Percentiles rank a stretch among this genome's conserved stretches.
Evolutionary conservation across 2,797 vertebrate species (phyloP).

Genomic region (Helicolenus hilgendorfi): DNA sequence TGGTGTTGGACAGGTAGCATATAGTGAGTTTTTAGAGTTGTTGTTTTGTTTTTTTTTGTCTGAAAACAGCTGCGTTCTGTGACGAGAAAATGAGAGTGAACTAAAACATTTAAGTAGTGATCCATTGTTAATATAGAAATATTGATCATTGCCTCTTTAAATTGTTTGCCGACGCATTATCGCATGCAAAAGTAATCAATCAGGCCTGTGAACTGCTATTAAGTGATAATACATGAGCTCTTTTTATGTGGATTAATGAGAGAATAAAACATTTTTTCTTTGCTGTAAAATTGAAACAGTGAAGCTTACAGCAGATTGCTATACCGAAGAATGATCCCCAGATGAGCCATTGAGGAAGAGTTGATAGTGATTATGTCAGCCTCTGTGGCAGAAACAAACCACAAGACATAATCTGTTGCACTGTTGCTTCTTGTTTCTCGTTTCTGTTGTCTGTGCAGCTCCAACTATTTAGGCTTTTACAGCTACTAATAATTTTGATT

Average conservation of each 20-base stretch:
- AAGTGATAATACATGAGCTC: slow-evolving; percentile 3
- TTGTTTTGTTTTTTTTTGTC: no score
- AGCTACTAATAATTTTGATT: neutral
- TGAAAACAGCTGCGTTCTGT: neutral
- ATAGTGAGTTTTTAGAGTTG: no score
- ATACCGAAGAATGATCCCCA: slow-evolving; percentile 10
- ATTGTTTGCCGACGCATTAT: neutral
- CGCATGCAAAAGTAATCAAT: neutral
- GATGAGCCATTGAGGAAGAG: slow-evolving; percentile 17
- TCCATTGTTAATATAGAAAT: neutral
- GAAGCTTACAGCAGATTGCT: slow-evolving; percentile 26
- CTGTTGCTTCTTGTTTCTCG: neutral
- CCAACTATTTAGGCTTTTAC: neutral
- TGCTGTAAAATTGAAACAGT: slow-evolving; percentile 23
- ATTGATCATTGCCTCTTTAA: slow-evolving; percentile 1
- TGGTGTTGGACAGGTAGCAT: no score
- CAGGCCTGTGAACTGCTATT: neutral
- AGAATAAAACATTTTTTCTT: neutral
- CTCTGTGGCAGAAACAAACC: slow-evolving; percentile 14
- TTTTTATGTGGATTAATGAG: slow-evolving; percentile 18
- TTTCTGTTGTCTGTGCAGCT: neutral
- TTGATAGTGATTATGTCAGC: neutral
- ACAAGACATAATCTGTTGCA: neutral
- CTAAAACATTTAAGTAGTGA: neutral
- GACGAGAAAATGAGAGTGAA: neutral